phyloP scores from a whole-genome alignment of 2,888 invertebrate genomes.

The Polylopha cassiicola region DNA sequence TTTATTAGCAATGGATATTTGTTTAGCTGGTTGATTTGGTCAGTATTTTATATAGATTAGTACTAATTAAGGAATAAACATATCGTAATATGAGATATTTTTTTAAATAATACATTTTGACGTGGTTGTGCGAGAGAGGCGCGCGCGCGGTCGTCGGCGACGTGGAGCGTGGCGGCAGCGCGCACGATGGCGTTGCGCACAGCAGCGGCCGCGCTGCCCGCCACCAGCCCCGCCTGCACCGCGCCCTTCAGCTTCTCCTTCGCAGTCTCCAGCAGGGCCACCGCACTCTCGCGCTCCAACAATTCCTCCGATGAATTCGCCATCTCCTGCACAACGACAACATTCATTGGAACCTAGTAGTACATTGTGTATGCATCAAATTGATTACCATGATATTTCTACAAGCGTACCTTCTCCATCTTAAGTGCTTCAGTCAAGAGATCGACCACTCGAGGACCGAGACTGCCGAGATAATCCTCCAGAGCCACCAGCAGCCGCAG shows the following conservation, averaged over 20 bases:
- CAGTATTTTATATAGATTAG: too few relatives aligned
- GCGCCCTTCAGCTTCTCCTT: constrained; percentile 91
- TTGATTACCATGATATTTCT: neutral
- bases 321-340: constrained; percentile 50
- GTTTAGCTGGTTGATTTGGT: too few relatives aligned
- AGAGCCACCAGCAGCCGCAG: constrained; percentile 86
- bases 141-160: constrained; percentile 67
- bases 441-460: constrained; percentile 87
- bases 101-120: too few relatives aligned
- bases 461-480: constrained; percentile 89
- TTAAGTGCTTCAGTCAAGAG: constrained; percentile 86
- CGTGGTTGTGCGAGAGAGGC: constrained; percentile 43
- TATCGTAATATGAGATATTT: too few relatives aligned
- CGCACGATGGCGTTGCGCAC: constrained; percentile 86
- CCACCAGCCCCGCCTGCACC: constrained; percentile 81
- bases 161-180: constrained; percentile 84
- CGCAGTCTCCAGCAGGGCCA: constrained; percentile 88
- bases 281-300: constrained; percentile 82
- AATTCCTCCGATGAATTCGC: constrained; percentile 87
- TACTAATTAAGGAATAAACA: too few relatives aligned
- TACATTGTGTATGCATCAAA: neutral
- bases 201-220: constrained; percentile 79
- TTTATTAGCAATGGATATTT: too few relatives aligned
- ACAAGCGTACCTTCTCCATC: constrained; percentile 82
- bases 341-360: neutral